These are phyloP conservation scores for Parauchenoglanis punctatus DNA, from an alignment of 2,797 vertebrate species.

Conservation along the genomic window DNA sequence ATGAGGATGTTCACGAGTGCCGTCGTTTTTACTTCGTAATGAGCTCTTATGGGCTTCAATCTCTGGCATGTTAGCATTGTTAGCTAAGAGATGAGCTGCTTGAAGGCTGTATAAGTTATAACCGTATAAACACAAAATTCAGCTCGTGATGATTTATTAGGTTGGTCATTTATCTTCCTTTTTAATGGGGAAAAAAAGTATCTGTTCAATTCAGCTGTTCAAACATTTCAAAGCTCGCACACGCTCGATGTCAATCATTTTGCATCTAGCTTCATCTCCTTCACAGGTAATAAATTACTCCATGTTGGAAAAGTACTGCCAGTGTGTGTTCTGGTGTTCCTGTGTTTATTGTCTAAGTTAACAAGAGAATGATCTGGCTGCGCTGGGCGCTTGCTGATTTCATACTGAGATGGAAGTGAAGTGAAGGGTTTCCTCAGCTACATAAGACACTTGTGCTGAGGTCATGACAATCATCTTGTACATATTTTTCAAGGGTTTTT, in stretches of 20 bases:
- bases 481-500: not conserved
- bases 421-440: not conserved
- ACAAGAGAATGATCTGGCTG: not conserved
- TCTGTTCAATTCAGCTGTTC: not conserved
- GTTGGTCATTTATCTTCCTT: too few species aligned
- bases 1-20: too few species aligned
- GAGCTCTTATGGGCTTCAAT: not conserved
- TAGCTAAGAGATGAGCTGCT: not conserved
- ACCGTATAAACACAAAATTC: too few species aligned
- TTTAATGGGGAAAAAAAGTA: too few species aligned
- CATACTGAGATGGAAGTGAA: not conserved
- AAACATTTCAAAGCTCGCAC: not conserved
- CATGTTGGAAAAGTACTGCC: not conserved
- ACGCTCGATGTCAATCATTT: not conserved
- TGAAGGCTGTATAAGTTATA: too few species aligned
- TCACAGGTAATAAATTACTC: not conserved
- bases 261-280: not conserved
- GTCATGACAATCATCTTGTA: not conserved
- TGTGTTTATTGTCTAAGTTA: not conserved
- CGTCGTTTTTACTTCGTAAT: not conserved
- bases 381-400: not conserved
- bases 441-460: not conserved
- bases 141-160: too few species aligned
- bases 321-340: not conserved
- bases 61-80: not conserved